phyloP scores from a whole-genome alignment of 2,797 vertebrate species.

The Semaprochilodus insignis region DNA sequence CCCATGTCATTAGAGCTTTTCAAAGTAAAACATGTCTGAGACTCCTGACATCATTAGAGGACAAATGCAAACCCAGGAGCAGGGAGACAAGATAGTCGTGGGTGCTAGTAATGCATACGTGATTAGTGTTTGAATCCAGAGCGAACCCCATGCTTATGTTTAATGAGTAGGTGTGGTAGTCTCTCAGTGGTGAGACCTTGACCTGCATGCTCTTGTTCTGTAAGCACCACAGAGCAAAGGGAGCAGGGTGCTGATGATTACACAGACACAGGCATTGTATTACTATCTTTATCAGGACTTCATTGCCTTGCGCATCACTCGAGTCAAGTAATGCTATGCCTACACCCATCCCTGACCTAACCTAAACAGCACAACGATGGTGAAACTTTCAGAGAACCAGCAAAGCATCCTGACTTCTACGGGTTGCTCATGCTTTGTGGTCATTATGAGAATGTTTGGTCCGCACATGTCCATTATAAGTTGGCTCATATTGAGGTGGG shows the following conservation, averaged over 20 bases:
- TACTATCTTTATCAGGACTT: too few species aligned
- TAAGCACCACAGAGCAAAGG: neutral
- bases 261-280: neutral
- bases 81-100: neutral
- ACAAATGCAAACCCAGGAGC: slow-evolving; percentile 8
- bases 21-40: slow-evolving; percentile 7
- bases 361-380: too few species aligned
- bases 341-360: too few species aligned
- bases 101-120: slow-evolving; percentile 24
- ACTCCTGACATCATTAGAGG: slow-evolving; percentile 39
- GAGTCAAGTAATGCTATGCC: too few species aligned
- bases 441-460: too few species aligned
- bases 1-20: slow-evolving; percentile 33
- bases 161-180: slow-evolving; percentile 35
- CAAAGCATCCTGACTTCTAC: too few species aligned
- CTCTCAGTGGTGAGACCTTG: slow-evolving; percentile 29
- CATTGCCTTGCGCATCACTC: too few species aligned
- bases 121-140: slow-evolving; percentile 14
- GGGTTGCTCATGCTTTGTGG: too few species aligned
- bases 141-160: slow-evolving; percentile 15
- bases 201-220: slow-evolving; percentile 13
- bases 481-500: too few species aligned
- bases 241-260: slow-evolving; percentile 5
- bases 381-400: too few species aligned
- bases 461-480: too few species aligned